These are phyloP conservation scores for Tenebrosternarchus preto DNA, from an alignment of 2,113 vertebrate genomes.

Conservation along the genomic window DNA sequence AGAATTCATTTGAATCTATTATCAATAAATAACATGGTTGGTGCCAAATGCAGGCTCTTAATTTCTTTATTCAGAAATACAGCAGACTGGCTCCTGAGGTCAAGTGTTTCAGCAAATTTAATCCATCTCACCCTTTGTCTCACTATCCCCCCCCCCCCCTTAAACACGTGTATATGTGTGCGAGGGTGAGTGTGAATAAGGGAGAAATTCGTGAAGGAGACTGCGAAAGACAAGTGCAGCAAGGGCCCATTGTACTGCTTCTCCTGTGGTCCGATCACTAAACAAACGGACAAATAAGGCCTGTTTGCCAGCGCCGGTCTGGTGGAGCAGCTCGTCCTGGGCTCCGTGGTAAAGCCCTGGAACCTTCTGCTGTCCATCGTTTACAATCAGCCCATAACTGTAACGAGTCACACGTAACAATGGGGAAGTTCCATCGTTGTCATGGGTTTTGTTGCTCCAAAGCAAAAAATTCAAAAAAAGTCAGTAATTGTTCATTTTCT, in stretches of 20 bases:
- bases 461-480: not conserved
- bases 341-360: not conserved
- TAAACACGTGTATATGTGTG: too few relatives aligned
- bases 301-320: slow-evolving; percentile 3
- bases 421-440: too few relatives aligned
- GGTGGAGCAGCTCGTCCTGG: not conserved
- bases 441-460: too few relatives aligned
- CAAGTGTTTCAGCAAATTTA: too few relatives aligned
- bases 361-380: not conserved
- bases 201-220: not conserved
- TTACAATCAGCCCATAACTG: not conserved
- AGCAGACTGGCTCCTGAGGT: not conserved
- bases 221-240: slow-evolving; percentile 1
- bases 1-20: not conserved
- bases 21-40: not conserved
- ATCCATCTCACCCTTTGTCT: not conserved
- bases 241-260: slow-evolving; percentile 21
- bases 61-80: too few relatives aligned
- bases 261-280: not conserved
- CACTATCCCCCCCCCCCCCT: too few relatives aligned
- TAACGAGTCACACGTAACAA: too few relatives aligned
- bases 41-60: too few relatives aligned
- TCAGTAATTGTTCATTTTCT: not conserved
- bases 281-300: slow-evolving; percentile 21
- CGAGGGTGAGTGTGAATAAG: not conserved